Base-by-base conservation (phyloP, 1,140 invertebrate genomes). In the Rhyacophila brunnea region DNA sequence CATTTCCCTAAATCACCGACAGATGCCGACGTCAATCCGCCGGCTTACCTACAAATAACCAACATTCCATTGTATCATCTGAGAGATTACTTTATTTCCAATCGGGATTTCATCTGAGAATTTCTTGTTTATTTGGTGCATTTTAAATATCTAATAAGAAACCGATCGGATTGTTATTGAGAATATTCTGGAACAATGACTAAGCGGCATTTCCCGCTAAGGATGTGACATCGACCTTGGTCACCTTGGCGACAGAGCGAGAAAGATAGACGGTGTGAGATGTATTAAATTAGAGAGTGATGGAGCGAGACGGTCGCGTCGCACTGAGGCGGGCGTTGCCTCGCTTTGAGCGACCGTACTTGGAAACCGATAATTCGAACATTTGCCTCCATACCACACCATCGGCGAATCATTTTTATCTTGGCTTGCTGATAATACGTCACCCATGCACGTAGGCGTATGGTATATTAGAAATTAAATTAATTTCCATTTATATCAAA, bases 171-270 rank as follows among this genome's bases (percentile, higher is more conserved):
- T 40, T 40, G 38, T n/a, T 15, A 40, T 13, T n/a, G 3, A 40
- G 18, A 6, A 19, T 15, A 40, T 57, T 52, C 57, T 51, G 52
- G 52, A 60, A 57, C 40, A 55, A 50, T 59, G 62, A 64, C 62
- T 60, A 56, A 59, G 50, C 61, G 61, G 46, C 56, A 56, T 55
- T 59, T 62, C 60, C 60, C 60, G 60, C 60, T 58, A 64, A 60
- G 62, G 62, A 59, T 60, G 45, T 57, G 60, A 55, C 61, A 61
- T 64, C 61, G 65, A 60, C 61, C 65, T 66, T 64, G 62, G 61
- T 66, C 65, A 64, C 65, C 65, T 63, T 64, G 64, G 43, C 51
- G 51, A 66, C 64, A 53, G 45, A 60, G 57, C 44, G 46, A 44
- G 55, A 57, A 13, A 34, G 55, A 49, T 48, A 45, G 49, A 36